phyloP scores from a whole-genome alignment of 2,888 invertebrate species.

The Tenthredo distinguenda region DNA sequence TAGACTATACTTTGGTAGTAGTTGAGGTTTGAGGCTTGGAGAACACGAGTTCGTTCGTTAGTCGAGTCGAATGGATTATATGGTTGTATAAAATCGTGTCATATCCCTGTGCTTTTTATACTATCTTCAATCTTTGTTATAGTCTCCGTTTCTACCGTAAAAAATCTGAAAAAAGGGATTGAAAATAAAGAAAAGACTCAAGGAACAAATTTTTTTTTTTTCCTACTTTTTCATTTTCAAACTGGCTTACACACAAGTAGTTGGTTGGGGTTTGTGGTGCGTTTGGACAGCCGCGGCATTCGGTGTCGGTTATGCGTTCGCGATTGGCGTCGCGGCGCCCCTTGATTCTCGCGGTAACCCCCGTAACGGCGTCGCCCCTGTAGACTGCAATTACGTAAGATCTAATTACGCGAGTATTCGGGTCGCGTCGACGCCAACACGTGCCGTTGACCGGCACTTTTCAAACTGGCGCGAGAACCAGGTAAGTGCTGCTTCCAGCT shows the following conservation, averaged over 20 bases:
- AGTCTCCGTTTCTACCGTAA: background rate
- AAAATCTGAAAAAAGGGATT: background rate
- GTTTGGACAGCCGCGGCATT: slow-evolving; percentile 69
- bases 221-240: slow-evolving; percentile 57
- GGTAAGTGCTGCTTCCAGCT: slow-evolving; percentile 64
- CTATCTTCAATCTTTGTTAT: background rate
- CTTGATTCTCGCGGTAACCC: slow-evolving; percentile 56
- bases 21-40: slow-evolving; percentile 33
- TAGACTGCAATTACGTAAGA: slow-evolving; percentile 57
- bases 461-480: slow-evolving; percentile 59
- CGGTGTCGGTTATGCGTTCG: slow-evolving; percentile 69
- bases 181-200: background rate
- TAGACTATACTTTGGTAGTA: slow-evolving; percentile 43
- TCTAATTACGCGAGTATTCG: slow-evolving; percentile 57
- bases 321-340: slow-evolving; percentile 70
- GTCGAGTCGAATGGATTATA: slow-evolving; percentile 41
- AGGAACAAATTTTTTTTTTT: background rate
- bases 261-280: slow-evolving; percentile 73
- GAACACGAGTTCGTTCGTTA: slow-evolving; percentile 36
- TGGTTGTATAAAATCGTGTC: background rate
- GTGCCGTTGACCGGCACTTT: slow-evolving; percentile 58
- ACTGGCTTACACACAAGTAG: slow-evolving; percentile 71
- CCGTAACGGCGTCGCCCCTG: slow-evolving; percentile 35
- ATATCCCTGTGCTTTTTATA: background rate
- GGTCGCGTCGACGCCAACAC: slow-evolving; percentile 53